A percentile compares a stretch with the other conserved stretches of the same genome.
Conservation (phyloP, 1,140 invertebrate genomes). For the Wasmannia auropunctata region DNA sequence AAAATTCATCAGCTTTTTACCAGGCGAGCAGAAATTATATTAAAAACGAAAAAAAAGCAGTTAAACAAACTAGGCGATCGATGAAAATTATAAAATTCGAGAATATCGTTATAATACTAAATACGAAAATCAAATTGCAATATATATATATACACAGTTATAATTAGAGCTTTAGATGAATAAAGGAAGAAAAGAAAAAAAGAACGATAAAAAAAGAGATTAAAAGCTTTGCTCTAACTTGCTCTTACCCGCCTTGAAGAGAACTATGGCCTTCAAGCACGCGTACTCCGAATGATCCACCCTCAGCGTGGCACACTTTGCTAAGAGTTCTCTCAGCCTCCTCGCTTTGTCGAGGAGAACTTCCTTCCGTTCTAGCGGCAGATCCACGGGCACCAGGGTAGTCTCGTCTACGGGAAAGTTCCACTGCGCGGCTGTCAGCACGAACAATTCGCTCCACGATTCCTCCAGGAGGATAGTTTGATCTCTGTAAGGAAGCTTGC, state of each 20-base stretch:
- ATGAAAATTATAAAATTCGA: neutral
- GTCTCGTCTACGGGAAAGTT: slow-evolving; percentile 89
- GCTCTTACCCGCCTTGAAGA: slow-evolving; percentile 92
- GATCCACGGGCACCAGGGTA: slow-evolving; percentile 74
- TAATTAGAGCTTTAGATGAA: neutral
- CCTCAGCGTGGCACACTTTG: slow-evolving; percentile 88
- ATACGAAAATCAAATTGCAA: neutral
- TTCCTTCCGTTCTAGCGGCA: slow-evolving; percentile 79
- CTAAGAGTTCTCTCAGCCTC: slow-evolving; percentile 87
- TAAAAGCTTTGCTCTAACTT: neutral
- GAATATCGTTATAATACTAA: neutral
- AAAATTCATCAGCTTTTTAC: neutral
- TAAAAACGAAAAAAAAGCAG: neutral
- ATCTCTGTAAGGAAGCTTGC: slow-evolving; percentile 89
- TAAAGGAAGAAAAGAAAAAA: neutral
- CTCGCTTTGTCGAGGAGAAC: slow-evolving; percentile 85
- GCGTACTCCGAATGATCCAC: slow-evolving; percentile 94
- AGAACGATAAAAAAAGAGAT: neutral
- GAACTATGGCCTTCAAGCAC: slow-evolving; percentile 92
- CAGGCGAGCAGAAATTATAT: neutral
- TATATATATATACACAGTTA: neutral
- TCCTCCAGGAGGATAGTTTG: slow-evolving; percentile 91
- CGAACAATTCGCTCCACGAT: slow-evolving; percentile 94
- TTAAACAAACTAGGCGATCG: neutral
- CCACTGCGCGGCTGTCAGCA: slow-evolving; percentile 93